Evolutionary conservation across 1,140 invertebrate genomes (phyloP).

Genomic region (Uloborus diversus): DNA sequence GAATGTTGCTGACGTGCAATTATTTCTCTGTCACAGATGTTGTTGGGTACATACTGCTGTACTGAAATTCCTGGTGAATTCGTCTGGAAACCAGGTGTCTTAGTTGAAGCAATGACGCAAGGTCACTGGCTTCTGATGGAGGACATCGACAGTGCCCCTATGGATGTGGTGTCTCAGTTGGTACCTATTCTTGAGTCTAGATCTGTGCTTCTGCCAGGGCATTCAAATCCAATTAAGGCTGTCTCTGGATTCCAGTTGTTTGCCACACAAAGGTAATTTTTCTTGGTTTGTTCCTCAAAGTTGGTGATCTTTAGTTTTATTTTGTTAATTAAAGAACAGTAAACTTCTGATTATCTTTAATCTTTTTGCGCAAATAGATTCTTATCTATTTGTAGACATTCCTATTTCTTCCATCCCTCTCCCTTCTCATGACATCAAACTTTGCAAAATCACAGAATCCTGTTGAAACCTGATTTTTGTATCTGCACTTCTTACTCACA

Average conservation of each 20-base stretch:
- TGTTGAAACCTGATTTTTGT: too few relatives aligned
- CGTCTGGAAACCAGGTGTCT: conserved; percentile 90
- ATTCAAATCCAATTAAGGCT: conserved; percentile 80
- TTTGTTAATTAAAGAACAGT: too few relatives aligned
- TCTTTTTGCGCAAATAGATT: too few relatives aligned
- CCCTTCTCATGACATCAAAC: too few relatives aligned
- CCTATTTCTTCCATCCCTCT: too few relatives aligned
- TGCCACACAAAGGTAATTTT: conserved; percentile 79
- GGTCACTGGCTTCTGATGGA: conserved; percentile 95
- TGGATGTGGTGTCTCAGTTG: conserved; percentile 90
- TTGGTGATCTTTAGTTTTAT: too few relatives aligned
- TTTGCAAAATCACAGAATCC: too few relatives aligned
- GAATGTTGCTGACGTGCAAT: too few relatives aligned
- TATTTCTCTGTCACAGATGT: conserved; percentile 69
- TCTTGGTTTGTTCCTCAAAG: too few relatives aligned
- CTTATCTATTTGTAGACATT: too few relatives aligned
- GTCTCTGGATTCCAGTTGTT: conserved; percentile 90
- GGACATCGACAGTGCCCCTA: conserved; percentile 92
- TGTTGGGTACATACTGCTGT: conserved; percentile 93
- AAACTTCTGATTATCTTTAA: too few relatives aligned
- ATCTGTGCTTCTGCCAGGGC: conserved; percentile 77
- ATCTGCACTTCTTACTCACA: too few relatives aligned
- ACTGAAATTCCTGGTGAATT: conserved; percentile 98
- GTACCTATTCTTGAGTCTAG: conserved; percentile 80
- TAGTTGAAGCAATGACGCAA: conserved; percentile 86